phyloP scores from a whole-genome alignment of 2,888 invertebrate species.

The Parochlus steinenii region DNA sequence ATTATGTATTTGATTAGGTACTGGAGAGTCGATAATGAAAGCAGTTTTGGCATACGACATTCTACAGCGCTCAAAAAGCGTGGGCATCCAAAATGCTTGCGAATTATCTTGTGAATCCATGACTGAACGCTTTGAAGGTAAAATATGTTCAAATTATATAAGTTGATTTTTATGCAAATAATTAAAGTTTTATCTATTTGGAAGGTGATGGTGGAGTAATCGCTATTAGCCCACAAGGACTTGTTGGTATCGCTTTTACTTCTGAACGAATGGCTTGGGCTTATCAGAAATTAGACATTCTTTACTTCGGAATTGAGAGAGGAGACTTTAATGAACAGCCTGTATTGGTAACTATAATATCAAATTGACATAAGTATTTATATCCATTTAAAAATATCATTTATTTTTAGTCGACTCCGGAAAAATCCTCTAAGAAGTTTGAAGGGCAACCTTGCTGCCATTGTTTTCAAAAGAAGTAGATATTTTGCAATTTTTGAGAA shows the following conservation, averaged over 20 bases:
- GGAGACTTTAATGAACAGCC: constrained; percentile 25
- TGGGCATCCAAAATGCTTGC: constrained; percentile 44
- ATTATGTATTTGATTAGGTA: constrained; percentile 26
- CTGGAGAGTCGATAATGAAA: constrained; percentile 68
- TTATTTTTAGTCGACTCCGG: not conserved
- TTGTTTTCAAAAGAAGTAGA: no score
- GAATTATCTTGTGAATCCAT: constrained; percentile 42
- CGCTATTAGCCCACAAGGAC: constrained; percentile 46
- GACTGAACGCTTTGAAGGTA: constrained; percentile 39
- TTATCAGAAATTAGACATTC: constrained; percentile 33
- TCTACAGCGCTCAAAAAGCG: constrained; percentile 42
- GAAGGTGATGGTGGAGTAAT: constrained; percentile 62
- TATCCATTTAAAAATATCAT: not conserved
- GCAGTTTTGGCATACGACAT: constrained; percentile 60
- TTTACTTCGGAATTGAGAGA: constrained; percentile 42
- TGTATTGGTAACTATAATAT: no score
- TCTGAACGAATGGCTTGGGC: constrained; percentile 57
- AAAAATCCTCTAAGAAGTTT: no score
- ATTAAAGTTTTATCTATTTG: no score
- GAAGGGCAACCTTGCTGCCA: no score
- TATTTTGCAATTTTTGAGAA: no score
- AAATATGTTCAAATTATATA: no score
- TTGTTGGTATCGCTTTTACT: constrained; percentile 50
- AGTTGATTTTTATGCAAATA: no score
- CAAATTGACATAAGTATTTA: not conserved